phyloP scores from a whole-genome alignment of 2,113 vertebrate genomes.

The Jacana jacana region DNA sequence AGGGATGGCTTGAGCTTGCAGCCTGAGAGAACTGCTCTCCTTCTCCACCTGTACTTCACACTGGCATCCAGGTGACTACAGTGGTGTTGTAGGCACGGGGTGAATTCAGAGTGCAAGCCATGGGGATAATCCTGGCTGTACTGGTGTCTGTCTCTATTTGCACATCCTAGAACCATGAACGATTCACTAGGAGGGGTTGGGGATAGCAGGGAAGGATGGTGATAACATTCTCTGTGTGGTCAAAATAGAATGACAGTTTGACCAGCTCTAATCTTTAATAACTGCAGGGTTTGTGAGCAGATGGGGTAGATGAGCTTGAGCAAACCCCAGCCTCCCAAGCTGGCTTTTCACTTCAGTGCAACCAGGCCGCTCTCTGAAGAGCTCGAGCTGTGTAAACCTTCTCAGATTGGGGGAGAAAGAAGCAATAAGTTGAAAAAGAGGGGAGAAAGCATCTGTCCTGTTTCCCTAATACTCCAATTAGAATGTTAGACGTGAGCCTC shows the following conservation, averaged over 20 bases:
- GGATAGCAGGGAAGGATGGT: background rate
- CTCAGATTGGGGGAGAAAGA: background rate
- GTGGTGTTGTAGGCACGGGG: no score
- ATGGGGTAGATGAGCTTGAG: conserved; percentile 14
- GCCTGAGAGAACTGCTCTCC: background rate
- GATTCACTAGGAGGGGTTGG: background rate
- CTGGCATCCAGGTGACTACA: background rate
- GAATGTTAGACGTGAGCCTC: background rate
- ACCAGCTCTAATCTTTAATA: conserved; percentile 21
- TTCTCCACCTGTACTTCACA: background rate
- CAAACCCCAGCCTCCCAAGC: background rate
- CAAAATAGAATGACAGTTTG: conserved; percentile 7
- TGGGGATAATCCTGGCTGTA: background rate
- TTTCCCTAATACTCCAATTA: background rate
- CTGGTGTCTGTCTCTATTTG: background rate
- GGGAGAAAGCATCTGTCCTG: background rate
- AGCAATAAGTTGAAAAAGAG: background rate
- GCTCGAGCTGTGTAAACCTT: background rate
- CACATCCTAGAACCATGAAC: background rate
- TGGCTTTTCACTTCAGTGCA: conserved; percentile 4
- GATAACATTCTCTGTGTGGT: background rate
- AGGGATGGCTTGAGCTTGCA: background rate
- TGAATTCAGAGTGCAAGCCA: background rate
- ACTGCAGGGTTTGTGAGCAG: background rate
- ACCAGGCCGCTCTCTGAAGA: background rate